These are phyloP conservation scores for Phyllotreta striolata DNA, from an alignment of 2,888 invertebrate genomes.

Conservation along the genomic window DNA sequence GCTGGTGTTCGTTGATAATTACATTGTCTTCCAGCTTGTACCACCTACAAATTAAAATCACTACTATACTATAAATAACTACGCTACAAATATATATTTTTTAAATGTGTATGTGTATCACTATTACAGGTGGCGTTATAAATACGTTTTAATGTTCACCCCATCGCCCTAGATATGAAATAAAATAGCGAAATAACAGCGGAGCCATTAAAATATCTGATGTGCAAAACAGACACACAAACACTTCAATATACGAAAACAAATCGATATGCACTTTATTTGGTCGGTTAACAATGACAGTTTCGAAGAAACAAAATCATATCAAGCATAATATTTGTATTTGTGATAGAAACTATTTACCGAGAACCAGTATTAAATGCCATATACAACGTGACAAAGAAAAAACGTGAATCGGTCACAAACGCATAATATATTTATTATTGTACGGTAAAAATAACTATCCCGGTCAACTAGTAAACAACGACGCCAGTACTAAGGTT, in stretches of 20 bases:
- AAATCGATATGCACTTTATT: slow-evolving; percentile 4
- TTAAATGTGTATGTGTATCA: neutral
- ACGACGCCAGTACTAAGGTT: slow-evolving; percentile 6
- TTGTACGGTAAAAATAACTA: slow-evolving; percentile 7
- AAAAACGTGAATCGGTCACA: slow-evolving; percentile 1
- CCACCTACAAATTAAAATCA: slow-evolving; percentile 31
- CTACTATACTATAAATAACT: slow-evolving; percentile 28
- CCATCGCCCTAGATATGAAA: too few species aligned
- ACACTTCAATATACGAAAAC: neutral
- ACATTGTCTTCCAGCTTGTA: slow-evolving; percentile 33
- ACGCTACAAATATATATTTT: neutral
- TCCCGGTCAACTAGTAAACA: neutral
- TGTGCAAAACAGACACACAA: too few species aligned
- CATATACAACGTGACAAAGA: slow-evolving; percentile 6
- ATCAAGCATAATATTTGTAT: neutral
- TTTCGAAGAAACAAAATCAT: slow-evolving; percentile 2
- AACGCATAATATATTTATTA: slow-evolving; percentile 1
- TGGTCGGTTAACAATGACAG: neutral
- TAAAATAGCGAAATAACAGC: too few species aligned
- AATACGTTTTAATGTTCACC: too few species aligned
- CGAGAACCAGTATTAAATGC: neutral
- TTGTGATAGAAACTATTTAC: neutral
- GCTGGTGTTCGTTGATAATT: slow-evolving; percentile 22
- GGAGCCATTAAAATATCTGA: too few species aligned
- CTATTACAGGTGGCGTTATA: neutral